Conservation (phyloP, 2,888 invertebrate species). For the Plagiodera versicolora region DNA sequence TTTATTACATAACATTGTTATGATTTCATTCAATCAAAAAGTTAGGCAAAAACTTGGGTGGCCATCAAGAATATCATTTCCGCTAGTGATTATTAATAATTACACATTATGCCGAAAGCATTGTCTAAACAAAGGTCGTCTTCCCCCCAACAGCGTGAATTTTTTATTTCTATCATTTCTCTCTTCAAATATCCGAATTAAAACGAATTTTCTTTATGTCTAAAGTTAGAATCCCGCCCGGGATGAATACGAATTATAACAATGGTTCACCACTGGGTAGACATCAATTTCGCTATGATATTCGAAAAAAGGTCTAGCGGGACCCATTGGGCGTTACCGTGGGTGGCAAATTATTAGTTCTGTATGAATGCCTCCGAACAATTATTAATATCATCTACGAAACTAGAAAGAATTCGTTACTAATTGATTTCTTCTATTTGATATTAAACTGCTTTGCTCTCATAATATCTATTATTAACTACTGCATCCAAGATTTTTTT, state of each 20-base stretch:
- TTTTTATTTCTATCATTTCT: constrained; percentile 1
- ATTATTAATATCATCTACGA: neutral
- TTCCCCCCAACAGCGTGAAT: neutral
- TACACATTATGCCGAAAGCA: neutral
- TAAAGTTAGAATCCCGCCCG: neutral
- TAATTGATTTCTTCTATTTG: neutral
- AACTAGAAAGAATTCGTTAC: neutral
- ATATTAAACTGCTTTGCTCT: neutral
- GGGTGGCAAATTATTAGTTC: neutral
- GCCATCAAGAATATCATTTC: neutral
- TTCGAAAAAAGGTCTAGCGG: neutral
- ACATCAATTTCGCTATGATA: neutral
- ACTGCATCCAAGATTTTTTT: neutral
- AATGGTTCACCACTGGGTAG: constrained; percentile 1
- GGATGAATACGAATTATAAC: constrained; percentile 1
- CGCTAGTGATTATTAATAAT: neutral
- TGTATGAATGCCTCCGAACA: neutral
- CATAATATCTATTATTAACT: neutral
- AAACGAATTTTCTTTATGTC: neutral
- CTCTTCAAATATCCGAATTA: neutral
- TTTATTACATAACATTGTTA: neutral
- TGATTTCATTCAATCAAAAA: neutral
- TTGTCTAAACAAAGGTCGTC: neutral
- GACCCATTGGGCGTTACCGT: neutral
- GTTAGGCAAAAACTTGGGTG: neutral